phyloP scores from a whole-genome alignment of 2,888 invertebrate genomes.

The Herminia tarsipennalis region DNA sequence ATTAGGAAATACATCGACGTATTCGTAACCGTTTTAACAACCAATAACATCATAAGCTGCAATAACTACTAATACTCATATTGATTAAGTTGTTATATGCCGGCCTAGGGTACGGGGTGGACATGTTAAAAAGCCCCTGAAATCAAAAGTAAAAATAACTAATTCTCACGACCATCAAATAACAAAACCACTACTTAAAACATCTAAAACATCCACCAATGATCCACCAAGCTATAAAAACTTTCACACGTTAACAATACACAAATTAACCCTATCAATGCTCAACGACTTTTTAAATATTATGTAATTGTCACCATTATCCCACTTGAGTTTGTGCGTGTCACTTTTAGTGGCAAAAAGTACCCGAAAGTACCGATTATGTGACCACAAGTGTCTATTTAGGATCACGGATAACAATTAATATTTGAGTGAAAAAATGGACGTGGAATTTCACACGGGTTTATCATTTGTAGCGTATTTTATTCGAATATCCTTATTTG shows the following conservation, averaged over 20 bases:
- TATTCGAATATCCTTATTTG: too few relatives aligned
- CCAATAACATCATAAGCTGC: too few relatives aligned
- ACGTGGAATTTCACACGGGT: constrained; percentile 23
- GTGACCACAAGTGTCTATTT: constrained; percentile 55
- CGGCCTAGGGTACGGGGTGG: too few relatives aligned
- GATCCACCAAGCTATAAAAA: constrained; percentile 6
- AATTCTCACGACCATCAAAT: neutral
- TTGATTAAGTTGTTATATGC: too few relatives aligned
- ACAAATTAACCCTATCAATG: constrained; percentile 36
- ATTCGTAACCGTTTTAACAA: too few relatives aligned
- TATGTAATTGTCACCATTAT: constrained; percentile 63
- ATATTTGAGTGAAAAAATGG: constrained; percentile 18
- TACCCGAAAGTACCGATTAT: constrained; percentile 38
- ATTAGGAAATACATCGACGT: too few relatives aligned
- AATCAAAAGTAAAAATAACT: too few relatives aligned
- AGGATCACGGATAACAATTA: constrained; percentile 45
- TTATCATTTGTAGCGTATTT: constrained; percentile 5
- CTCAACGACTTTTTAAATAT: constrained; percentile 53
- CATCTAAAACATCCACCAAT: neutral
- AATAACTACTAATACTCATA: too few relatives aligned
- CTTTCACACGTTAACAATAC: constrained; percentile 34
- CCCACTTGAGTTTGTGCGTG: constrained; percentile 73
- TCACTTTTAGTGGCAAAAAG: constrained; percentile 55
- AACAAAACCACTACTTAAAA: neutral
- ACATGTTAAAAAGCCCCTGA: too few relatives aligned